Conservation (phyloP, 2,888 invertebrate species). For the Drosophila mercatorum region DNA sequence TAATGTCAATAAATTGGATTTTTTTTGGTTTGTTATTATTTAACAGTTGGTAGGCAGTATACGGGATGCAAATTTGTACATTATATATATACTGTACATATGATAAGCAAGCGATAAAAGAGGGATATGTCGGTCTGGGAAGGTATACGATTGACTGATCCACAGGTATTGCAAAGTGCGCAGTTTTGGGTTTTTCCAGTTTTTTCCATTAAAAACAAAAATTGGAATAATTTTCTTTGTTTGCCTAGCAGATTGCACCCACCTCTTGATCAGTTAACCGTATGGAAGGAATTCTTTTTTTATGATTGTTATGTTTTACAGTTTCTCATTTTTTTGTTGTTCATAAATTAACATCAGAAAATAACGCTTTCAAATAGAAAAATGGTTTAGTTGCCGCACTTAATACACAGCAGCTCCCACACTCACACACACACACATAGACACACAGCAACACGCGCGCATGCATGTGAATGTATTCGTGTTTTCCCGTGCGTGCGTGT, state of each 20-base stretch:
- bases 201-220: background rate
- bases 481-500: conserved; percentile 31
- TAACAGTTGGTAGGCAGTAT: conserved; percentile 54
- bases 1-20: conserved; percentile 73
- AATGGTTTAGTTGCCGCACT: conserved; percentile 51
- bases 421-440: conserved; percentile 36
- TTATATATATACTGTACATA: conserved; percentile 26
- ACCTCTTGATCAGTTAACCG: conserved; percentile 49
- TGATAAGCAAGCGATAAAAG: conserved; percentile 60
- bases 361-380: conserved; percentile 58
- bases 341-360: conserved; percentile 50
- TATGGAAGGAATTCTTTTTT: conserved; percentile 19
- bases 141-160: conserved; percentile 29
- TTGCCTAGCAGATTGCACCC: conserved; percentile 18
- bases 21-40: conserved; percentile 45
- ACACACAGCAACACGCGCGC: conserved; percentile 21
- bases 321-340: conserved; percentile 20
- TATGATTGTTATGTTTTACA: conserved; percentile 17
- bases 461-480: conserved; percentile 42
- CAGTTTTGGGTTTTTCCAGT: background rate
- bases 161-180: conserved; percentile 41
- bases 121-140: conserved; percentile 19
- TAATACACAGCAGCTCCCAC: conserved; percentile 45
- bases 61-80: conserved; percentile 35
- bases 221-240: background rate